Evolutionary conservation across 2,888 invertebrate species (phyloP).

Genomic region (Raillietiella orientalis): DNA sequence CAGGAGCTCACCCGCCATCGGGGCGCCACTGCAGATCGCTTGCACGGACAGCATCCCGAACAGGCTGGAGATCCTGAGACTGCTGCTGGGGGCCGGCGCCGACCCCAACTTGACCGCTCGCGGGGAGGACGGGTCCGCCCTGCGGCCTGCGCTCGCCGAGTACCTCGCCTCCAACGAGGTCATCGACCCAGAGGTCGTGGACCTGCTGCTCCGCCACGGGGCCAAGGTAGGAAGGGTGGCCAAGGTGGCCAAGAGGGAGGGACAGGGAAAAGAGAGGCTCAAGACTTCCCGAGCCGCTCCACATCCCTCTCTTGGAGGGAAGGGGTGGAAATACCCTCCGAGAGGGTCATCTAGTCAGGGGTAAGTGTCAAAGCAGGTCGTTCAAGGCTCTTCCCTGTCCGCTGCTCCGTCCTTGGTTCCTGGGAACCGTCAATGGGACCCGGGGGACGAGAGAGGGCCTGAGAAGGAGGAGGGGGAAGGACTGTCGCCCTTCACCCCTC

Average conservation of each 20-base stretch:
- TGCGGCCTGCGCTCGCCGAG: slow-evolving; percentile 46
- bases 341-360: too few species aligned
- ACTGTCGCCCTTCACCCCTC: too few species aligned
- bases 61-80: slow-evolving; percentile 13
- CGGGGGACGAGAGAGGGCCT: too few species aligned
- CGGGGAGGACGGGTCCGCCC: slow-evolving; percentile 29
- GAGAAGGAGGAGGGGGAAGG: too few species aligned
- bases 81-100: slow-evolving; percentile 15
- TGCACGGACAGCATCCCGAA: slow-evolving; percentile 43
- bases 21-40: slow-evolving; percentile 46
- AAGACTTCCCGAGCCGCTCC: too few species aligned
- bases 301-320: too few species aligned
- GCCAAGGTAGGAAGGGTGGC: slow-evolving; percentile 23
- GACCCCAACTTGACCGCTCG: slow-evolving; percentile 27
- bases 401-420: too few species aligned
- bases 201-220: slow-evolving; percentile 34
- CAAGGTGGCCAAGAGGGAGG: slow-evolving; percentile 6
- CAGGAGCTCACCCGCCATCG: slow-evolving; percentile 42
- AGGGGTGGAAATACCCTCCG: too few species aligned
- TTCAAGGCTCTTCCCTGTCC: too few species aligned
- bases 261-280: too few species aligned
- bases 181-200: slow-evolving; percentile 28
- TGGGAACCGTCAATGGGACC: too few species aligned
- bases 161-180: slow-evolving; percentile 41
- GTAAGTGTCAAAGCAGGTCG: too few species aligned